These are phyloP conservation scores for Agrilus mali DNA, from an alignment of 2,888 invertebrate species.

Conservation along the genomic window DNA sequence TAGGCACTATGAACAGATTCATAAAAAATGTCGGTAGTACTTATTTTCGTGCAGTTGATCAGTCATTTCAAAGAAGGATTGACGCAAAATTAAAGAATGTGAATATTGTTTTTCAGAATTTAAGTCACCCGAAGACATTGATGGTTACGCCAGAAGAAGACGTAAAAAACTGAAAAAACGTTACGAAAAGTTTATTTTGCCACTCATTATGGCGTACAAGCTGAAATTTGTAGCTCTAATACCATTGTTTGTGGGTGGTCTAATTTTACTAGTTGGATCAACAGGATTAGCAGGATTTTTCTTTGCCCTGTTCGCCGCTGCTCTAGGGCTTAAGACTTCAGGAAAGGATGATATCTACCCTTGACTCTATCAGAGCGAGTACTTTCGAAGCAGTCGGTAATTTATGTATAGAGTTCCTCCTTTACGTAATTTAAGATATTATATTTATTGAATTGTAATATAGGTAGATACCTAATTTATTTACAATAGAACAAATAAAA, in stretches of 20 bases:
- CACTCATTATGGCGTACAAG: conserved; percentile 69
- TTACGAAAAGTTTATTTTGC: conserved; percentile 57
- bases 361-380: no score
- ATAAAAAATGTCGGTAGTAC: no score
- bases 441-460: no score
- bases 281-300: conserved; percentile 78
- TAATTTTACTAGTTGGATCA: conserved; percentile 61
- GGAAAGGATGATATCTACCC: conserved; percentile 5
- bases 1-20: no score
- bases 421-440: no score
- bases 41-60: no score
- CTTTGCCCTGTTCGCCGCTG: conserved; percentile 74
- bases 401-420: no score
- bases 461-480: no score
- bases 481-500: no score
- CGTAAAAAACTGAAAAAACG: conserved; percentile 42
- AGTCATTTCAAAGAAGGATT: background rate
- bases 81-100: background rate
- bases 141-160: conserved; percentile 18
- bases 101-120: background rate
- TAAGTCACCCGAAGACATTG: conserved; percentile 6
- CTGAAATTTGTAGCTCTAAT: conserved; percentile 68
- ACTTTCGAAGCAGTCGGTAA: no score
- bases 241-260: conserved; percentile 59
- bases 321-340: conserved; percentile 58